Conservation (phyloP, 2,113 vertebrate species). For the Castor canadensis region DNA sequence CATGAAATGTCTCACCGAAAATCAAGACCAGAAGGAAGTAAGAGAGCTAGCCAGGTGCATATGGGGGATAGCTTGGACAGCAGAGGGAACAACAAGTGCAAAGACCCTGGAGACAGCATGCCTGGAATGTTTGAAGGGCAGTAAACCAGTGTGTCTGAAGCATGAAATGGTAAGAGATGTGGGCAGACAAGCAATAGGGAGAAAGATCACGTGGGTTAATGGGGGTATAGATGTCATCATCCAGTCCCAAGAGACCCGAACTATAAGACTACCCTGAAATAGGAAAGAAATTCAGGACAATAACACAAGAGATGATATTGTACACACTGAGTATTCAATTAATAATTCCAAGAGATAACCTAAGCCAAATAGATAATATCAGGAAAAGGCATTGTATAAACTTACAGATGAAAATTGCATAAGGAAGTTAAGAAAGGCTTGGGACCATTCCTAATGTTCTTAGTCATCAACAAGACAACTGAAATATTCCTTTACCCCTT, state of each 20-base stretch:
- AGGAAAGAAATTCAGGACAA: not conserved
- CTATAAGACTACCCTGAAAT: not conserved
- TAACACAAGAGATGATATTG: not conserved
- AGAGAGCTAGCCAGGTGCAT: not conserved
- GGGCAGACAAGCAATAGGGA: not conserved
- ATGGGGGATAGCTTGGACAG: not conserved
- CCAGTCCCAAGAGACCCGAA: not conserved
- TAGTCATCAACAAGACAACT: not conserved
- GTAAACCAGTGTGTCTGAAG: not conserved
- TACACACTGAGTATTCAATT: not conserved
- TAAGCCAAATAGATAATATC: not conserved
- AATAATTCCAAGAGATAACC: not conserved
- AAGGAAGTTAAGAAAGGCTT: not conserved
- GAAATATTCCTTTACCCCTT: not conserved
- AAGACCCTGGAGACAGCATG: not conserved
- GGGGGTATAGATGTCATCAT: not conserved
- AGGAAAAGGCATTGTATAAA: not conserved
- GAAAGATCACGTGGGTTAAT: not conserved
- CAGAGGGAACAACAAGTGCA: not conserved
- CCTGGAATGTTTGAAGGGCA: not conserved
- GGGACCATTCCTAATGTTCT: not conserved
- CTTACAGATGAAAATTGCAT: not conserved
- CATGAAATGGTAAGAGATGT: not conserved
- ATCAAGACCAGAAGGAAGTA: not conserved
- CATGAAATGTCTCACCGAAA: not conserved